These are phyloP conservation scores for Herpailurus yagouaroundi DNA, from an alignment of 2,113 vertebrate species.

Conservation along the genomic window DNA sequence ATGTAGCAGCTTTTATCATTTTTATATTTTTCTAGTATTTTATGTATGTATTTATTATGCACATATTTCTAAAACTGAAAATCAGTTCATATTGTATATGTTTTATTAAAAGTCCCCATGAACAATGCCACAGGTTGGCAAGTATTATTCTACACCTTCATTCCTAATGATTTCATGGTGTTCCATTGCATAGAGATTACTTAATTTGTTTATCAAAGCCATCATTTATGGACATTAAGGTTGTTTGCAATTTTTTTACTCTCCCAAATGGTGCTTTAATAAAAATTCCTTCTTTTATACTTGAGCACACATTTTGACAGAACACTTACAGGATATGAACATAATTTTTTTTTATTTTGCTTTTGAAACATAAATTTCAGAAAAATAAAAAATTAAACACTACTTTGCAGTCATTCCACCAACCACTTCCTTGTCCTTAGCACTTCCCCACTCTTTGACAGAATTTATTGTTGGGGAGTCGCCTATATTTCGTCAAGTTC, in stretches of 20 bases:
- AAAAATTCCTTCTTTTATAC: background rate
- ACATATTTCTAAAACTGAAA: slow-evolving; percentile 20
- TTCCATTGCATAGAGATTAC: background rate
- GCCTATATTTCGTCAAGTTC: background rate
- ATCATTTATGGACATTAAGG: background rate
- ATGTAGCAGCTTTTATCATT: background rate
- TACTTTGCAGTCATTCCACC: background rate
- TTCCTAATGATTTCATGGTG: background rate
- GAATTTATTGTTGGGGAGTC: background rate
- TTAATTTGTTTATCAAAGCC: background rate
- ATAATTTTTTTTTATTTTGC: background rate
- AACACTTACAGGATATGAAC: background rate
- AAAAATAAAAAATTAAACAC: background rate
- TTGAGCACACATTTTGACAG: background rate
- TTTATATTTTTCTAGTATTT: background rate
- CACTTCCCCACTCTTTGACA: background rate
- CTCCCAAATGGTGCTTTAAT: background rate
- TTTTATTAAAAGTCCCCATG: slow-evolving; percentile 4
- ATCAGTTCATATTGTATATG: background rate
- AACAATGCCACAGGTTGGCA: fast-evolving
- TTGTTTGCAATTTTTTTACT: background rate
- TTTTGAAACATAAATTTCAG: background rate
- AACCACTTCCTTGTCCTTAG: background rate
- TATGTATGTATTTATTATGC: background rate
- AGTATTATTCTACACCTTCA: background rate